A percentile compares a stretch with the other conserved stretches of the same genome.
Evolutionary conservation across 1,140 invertebrate genomes (phyloP).

Genomic region (Calephelis nemesis): DNA sequence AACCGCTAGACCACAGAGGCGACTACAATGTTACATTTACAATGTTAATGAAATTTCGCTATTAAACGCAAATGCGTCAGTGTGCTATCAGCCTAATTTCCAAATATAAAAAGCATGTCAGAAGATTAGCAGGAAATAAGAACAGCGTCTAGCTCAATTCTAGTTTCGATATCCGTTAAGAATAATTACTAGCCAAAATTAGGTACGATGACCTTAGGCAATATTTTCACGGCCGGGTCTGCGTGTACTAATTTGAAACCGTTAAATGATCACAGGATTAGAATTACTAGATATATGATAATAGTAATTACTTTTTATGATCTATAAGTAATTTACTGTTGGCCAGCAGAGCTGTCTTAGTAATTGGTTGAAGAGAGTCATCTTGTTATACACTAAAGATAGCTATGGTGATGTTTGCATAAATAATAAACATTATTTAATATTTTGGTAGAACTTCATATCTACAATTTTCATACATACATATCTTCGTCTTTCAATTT

Average conservation of each 20-base stretch:
- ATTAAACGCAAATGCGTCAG: neutral
- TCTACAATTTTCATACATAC: no score
- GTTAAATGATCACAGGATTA: slow-evolving; percentile 46
- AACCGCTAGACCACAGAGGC: no score
- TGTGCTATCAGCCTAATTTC: no score
- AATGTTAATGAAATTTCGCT: no score
- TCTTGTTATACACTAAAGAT: no score
- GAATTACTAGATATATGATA: slow-evolving; percentile 41
- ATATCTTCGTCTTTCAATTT: no score
- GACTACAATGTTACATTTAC: no score
- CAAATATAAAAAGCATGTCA: neutral
- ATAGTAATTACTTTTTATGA: slow-evolving; percentile 50
- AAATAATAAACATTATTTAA: no score
- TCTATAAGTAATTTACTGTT: slow-evolving; percentile 49
- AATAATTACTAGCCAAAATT: slow-evolving; percentile 24
- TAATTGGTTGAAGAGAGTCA: slow-evolving; percentile 26
- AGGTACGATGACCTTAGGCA: slow-evolving; percentile 6
- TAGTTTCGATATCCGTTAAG: slow-evolving; percentile 20
- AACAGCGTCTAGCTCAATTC: slow-evolving; percentile 15
- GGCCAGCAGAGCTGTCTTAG: slow-evolving; percentile 31
- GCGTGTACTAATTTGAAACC: slow-evolving; percentile 33
- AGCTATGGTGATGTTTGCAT: no score
- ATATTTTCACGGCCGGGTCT: slow-evolving; percentile 41
- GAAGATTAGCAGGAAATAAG: slow-evolving; percentile 12
- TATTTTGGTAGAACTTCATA: no score